Evolutionary conservation across 2,888 invertebrate species (phyloP), one percentile per base, ranked within the genome.

Genomic region (Drosophila recens): DNA sequence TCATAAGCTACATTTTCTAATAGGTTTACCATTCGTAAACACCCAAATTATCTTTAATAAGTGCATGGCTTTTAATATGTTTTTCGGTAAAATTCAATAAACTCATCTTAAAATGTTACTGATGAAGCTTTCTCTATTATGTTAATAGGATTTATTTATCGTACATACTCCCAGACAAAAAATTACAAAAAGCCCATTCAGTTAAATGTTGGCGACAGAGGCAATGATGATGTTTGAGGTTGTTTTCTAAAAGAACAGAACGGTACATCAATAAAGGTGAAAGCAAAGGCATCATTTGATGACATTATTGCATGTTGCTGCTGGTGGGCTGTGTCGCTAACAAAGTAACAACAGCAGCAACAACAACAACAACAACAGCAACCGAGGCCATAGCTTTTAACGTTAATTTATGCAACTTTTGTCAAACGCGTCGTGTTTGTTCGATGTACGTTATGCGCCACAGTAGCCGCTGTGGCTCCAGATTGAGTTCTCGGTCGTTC

Each of bases 391-490:
- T 85, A 73, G 80, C 87, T 87, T 90, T 87, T 87, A 88, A 76
- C 89, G 84, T 78, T 90, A 88, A 90, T 88, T 90, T 88, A 88
- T 89, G 90, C 88, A 87, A 76, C 84, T 80, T 90, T 90, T 82
- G 82, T 80, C 87, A 82, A 90, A 90, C 76, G 87, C 71, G 67
- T 62, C 56, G 52, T 69, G 79, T 72, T 68, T 73, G 76, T 45
- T 66, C 62, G 56, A 30, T 74, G 59, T 71, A 51, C 54, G 49
- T 71, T 66, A 59, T 79, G 63, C 49, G 56, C 38, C 59, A 46
- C 57, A 79, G 65, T 42, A 48, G 79, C 59, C 52, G 27, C 48
- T 67, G 67, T 42, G 15, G 13, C 38, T 45, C 15, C 49, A 65
- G 53, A 57, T 67, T 72, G 61, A 57, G 54, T 63, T 54, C 38